These are phyloP conservation scores for Takifugu rubripes DNA, from an alignment of 2,797 vertebrate species.

Conservation along the genomic window DNA sequence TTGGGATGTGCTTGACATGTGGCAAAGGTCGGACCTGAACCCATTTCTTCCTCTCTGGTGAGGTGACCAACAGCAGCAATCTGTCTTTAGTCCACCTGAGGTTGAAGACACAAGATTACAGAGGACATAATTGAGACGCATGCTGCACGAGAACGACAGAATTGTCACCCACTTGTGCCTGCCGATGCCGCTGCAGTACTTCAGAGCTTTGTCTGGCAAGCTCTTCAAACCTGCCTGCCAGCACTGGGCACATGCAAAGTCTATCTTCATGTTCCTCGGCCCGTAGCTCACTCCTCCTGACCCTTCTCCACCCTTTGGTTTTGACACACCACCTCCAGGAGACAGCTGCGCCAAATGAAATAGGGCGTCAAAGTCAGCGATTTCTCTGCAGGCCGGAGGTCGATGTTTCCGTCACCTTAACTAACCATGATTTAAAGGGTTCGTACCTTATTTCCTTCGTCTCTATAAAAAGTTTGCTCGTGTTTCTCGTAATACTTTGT, in stretches of 20 bases:
- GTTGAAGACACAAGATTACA: neutral
- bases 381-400: too few relatives aligned
- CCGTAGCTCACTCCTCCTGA: slow-evolving; percentile 27
- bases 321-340: slow-evolving; percentile 20
- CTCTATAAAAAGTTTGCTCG: slow-evolving; percentile 36
- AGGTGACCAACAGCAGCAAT: slow-evolving; percentile 86
- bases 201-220: slow-evolving; percentile 86
- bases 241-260: slow-evolving; percentile 90
- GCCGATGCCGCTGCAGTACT: slow-evolving; percentile 90
- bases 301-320: slow-evolving; percentile 29
- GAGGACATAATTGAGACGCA: neutral
- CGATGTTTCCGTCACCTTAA: too few relatives aligned
- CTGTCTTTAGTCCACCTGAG: slow-evolving; percentile 91
- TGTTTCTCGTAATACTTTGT: slow-evolving; percentile 74
- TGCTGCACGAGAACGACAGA: neutral
- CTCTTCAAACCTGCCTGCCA: slow-evolving; percentile 83
- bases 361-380: too few relatives aligned
- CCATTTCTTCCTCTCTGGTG: slow-evolving; percentile 88
- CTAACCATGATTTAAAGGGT: neutral
- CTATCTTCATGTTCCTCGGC: slow-evolving; percentile 84
- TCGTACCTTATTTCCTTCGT: slow-evolving; percentile 52
- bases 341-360: slow-evolving; percentile 17
- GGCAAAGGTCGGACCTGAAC: slow-evolving; percentile 88
- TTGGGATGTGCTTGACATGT: slow-evolving; percentile 83
- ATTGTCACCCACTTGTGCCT: slow-evolving; percentile 83